These are phyloP conservation scores for Corythaeola cristata DNA, from an alignment of 2,113 vertebrate species.

Conservation along the genomic window DNA sequence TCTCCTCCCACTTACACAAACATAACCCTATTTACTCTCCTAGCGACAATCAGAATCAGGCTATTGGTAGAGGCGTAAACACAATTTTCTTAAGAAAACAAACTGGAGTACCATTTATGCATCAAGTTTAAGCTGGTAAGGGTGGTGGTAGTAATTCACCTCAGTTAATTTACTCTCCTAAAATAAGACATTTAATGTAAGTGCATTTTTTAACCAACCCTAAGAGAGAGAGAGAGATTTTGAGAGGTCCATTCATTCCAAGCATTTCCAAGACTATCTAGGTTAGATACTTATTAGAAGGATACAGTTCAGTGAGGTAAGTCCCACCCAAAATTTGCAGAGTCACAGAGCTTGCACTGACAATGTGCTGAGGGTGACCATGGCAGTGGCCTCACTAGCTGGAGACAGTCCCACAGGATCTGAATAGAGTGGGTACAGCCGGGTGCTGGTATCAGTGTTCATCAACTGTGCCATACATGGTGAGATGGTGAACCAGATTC, in stretches of 20 bases:
- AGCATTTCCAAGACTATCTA: not conserved
- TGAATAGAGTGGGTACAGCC: not conserved
- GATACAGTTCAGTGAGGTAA: not conserved
- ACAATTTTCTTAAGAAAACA: constrained; percentile 33
- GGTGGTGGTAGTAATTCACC: not conserved
- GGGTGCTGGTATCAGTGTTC: not conserved
- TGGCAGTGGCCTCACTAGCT: not conserved
- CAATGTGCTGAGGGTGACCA: not conserved
- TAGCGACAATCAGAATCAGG: not conserved
- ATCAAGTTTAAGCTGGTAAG: not conserved
- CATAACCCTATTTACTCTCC: not conserved
- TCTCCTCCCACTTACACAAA: not conserved
- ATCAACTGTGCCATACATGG: not conserved
- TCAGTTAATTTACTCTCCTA: not conserved
- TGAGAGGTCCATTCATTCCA: not conserved
- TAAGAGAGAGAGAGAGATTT: not conserved
- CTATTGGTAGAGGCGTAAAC: not conserved
- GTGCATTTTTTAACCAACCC: not conserved
- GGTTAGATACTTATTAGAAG: not conserved
- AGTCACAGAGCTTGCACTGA: not conserved
- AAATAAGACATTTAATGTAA: not conserved
- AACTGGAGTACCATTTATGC: not conserved
- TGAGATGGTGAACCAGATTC: not conserved
- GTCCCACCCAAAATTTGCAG: not conserved
- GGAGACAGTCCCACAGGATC: not conserved